Evolutionary conservation across 2,113 vertebrate genomes (phyloP).

Genomic region (Hemibagrus wyckioides): DNA sequence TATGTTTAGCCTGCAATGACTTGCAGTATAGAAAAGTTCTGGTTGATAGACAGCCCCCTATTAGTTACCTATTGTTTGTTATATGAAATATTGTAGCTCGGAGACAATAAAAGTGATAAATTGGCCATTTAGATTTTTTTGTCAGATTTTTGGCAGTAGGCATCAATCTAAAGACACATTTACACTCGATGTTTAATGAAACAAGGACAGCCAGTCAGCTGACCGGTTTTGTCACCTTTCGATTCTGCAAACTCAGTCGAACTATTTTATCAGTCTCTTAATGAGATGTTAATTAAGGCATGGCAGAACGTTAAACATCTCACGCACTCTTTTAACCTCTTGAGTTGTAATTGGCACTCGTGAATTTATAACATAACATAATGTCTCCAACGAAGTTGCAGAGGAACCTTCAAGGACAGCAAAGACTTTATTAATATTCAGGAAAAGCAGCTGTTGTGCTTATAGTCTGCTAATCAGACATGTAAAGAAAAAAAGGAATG

Average conservation of each 20-base stretch:
- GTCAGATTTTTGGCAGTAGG: slow-evolving; percentile 22
- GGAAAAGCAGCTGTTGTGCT: neutral
- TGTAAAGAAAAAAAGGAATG: neutral
- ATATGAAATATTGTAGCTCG: slow-evolving; percentile 12
- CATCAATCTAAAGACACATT: slow-evolving; percentile 43
- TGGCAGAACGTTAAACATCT: slow-evolving; percentile 37
- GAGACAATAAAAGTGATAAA: slow-evolving; percentile 35
- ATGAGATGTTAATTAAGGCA: slow-evolving; percentile 46
- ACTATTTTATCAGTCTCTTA: slow-evolving; percentile 39
- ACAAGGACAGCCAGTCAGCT: slow-evolving; percentile 20
- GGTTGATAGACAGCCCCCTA: neutral
- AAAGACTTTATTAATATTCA: slow-evolving; percentile 13
- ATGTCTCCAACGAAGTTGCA: slow-evolving; percentile 17
- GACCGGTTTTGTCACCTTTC: slow-evolving; percentile 30
- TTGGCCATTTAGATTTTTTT: slow-evolving; percentile 19
- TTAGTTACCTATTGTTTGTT: neutral
- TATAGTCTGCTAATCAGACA: neutral
- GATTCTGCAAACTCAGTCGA: slow-evolving; percentile 36
- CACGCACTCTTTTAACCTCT: slow-evolving; percentile 18
- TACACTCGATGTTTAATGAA: slow-evolving; percentile 32
- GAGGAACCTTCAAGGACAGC: slow-evolving; percentile 26
- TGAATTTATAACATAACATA: slow-evolving; percentile 39
- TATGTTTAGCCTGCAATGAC: neutral
- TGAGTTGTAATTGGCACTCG: slow-evolving; percentile 11
- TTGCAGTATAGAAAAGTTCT: slow-evolving; percentile 10